These are phyloP conservation scores for Acrobasis consociella DNA, from an alignment of 2,888 invertebrate species.

Conservation along the genomic window DNA sequence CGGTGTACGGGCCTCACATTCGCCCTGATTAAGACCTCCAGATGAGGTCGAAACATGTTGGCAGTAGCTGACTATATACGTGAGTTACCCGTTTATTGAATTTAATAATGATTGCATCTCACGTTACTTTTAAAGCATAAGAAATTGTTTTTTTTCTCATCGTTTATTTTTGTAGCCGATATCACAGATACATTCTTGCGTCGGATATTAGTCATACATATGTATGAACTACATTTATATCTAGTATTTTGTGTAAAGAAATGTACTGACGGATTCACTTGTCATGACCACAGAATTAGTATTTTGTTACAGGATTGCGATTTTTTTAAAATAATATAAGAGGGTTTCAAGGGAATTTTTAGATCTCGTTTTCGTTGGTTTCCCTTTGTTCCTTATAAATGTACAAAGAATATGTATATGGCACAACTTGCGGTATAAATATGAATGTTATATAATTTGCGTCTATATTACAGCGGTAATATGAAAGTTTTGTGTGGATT, in stretches of 20 bases:
- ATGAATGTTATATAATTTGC: background rate
- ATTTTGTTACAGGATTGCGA: too few relatives aligned
- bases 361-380: background rate
- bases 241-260: background rate
- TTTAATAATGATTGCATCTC: too few relatives aligned
- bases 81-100: too few relatives aligned
- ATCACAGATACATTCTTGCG: background rate
- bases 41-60: too few relatives aligned
- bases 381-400: conserved; percentile 3
- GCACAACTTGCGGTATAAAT: conserved; percentile 7
- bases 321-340: background rate
- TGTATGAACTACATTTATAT: background rate
- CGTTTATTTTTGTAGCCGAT: background rate
- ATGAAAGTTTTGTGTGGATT: conserved; percentile 25
- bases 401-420: conserved; percentile 5
- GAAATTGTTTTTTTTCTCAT: background rate
- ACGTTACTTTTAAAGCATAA: too few relatives aligned
- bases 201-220: background rate
- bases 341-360: background rate
- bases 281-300: too few relatives aligned
- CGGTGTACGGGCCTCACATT: too few relatives aligned
- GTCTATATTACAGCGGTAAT: conserved; percentile 16
- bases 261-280: conserved; percentile 2
- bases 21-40: too few relatives aligned
- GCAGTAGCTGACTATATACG: too few relatives aligned